A percentile compares a stretch with the other conserved stretches of the same genome.
These are phyloP conservation scores for Cephalotes varians DNA, from an alignment of 2,888 invertebrate genomes.

Conservation along the genomic window DNA sequence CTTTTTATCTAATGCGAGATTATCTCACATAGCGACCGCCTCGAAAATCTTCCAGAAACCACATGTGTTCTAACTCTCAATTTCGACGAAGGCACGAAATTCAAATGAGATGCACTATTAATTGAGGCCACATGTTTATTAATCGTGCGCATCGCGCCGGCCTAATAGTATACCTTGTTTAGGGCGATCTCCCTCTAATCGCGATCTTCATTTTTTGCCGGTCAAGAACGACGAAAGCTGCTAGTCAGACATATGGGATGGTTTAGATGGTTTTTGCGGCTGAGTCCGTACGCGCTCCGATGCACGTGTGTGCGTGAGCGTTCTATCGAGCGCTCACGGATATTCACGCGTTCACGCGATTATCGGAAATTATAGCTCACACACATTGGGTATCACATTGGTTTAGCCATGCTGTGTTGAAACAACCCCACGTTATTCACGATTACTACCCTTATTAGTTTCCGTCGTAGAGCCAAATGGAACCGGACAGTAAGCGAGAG, in stretches of 20 bases:
- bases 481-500: constrained; percentile 7
- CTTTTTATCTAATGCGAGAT: constrained; percentile 15
- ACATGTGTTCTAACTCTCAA: constrained; percentile 58
- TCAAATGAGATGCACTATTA: constrained; percentile 53
- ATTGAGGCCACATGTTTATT: constrained; percentile 68
- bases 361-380: constrained; percentile 58
- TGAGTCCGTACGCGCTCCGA: neutral
- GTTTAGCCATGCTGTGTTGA: constrained; percentile 53
- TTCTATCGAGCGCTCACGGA: neutral
- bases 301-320: neutral
- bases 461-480: constrained; percentile 45
- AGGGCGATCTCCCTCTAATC: constrained; percentile 16
- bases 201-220: constrained; percentile 42
- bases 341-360: constrained; percentile 20
- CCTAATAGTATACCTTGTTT: constrained; percentile 58
- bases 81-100: constrained; percentile 58
- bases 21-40: constrained; percentile 29
- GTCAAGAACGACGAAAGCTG: constrained; percentile 34
- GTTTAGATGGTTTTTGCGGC: constrained; percentile 24
- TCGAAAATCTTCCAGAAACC: constrained; percentile 64
- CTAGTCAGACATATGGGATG: constrained; percentile 25
- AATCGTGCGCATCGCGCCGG: constrained; percentile 60
- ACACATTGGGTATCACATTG: constrained; percentile 55
- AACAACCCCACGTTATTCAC: constrained; percentile 60
- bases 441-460: constrained; percentile 66